Percentiles rank a stretch among this genome's conserved stretches.
Evolutionary conservation across 1,140 invertebrate genomes (phyloP).

Genomic region (Heliothis subflexa): DNA sequence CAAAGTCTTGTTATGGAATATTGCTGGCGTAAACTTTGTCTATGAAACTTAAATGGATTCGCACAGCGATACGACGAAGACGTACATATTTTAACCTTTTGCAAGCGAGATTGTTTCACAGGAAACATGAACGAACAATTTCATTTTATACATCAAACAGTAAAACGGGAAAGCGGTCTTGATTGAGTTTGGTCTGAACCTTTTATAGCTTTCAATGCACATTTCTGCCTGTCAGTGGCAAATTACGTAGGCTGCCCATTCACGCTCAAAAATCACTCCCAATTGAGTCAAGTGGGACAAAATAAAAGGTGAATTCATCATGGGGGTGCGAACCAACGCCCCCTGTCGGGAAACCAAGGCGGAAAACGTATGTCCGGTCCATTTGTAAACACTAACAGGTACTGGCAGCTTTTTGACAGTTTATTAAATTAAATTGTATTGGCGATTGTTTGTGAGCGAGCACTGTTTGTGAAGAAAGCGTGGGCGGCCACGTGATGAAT

Average conservation of each 20-base stretch:
- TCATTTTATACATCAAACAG: slow-evolving; percentile 58
- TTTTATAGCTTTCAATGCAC: slow-evolving; percentile 82
- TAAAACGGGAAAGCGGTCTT: slow-evolving; percentile 61
- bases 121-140: slow-evolving; percentile 40
- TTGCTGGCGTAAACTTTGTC: slow-evolving; percentile 68
- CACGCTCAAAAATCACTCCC: slow-evolving; percentile 85
- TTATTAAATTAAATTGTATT: slow-evolving; percentile 80
- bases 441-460: slow-evolving; percentile 59
- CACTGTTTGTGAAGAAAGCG: slow-evolving; percentile 45
- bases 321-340: slow-evolving; percentile 77
- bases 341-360: slow-evolving; percentile 76
- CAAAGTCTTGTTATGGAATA: slow-evolving; percentile 73
- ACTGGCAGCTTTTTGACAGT: slow-evolving; percentile 75
- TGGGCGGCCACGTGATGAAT: slow-evolving; percentile 43
- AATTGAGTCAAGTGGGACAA: slow-evolving; percentile 84
- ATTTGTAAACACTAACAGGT: slow-evolving; percentile 83
- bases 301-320: slow-evolving; percentile 85
- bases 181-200: slow-evolving; percentile 77
- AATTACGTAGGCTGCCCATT: slow-evolving; percentile 83
- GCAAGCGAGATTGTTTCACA: slow-evolving; percentile 26
- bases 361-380: slow-evolving; percentile 83
- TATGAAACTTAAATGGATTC: slow-evolving; percentile 70
- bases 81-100: slow-evolving; percentile 48
- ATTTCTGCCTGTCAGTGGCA: slow-evolving; percentile 82
- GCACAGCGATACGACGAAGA: slow-evolving; percentile 51